Evolutionary conservation across 2,888 invertebrate species (phyloP), one percentile per base, ranked within the genome.

Genomic region (Cyaniris semiargus): DNA sequence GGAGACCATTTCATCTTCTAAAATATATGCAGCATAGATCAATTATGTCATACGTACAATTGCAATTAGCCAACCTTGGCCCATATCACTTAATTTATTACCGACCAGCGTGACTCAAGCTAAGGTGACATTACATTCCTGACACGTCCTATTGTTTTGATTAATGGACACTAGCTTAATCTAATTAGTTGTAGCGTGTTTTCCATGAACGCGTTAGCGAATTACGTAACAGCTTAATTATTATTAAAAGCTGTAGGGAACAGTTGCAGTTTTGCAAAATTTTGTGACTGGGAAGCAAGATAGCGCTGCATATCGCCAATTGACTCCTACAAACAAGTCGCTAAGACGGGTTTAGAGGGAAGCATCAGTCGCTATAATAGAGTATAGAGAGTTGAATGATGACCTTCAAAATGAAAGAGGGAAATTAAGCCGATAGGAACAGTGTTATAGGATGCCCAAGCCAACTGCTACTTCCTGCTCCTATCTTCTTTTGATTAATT

Each of bases 41-140:
- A 15, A 23, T 72, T 44, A 44, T 72, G 38, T 72, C 71, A 38
- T 71, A 38, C 72, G 66, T 66, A 44, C 72, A 72, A 44, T 72
- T 72, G 44, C 72, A 72, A 72, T 72, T 72, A 72, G 38, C 72
- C 21, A 72, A 44, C 72, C 72, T 72, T 72, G 72, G 44, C 72
- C 72, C 72, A 38, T 72, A 44, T 71, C 72, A 38, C 72, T 38
- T 71, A 38, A 44, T 72, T 72, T 72, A 72, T 72, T 72, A 13
- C 72, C 13, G 38, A 3, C 10, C 71, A 66, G 27, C 66, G 66
- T 71, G 72, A 71, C 38, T 71, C 71, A 44, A 44, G 38, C 44
- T 44, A 10, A n/a, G 27, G 72, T 44, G 44, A 44, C 44, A 72
- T 44, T 72, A 72, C 21, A 72, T 44, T 72, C 72, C 21, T 72